Percentiles rank a stretch among this genome's conserved stretches.
Conservation (phyloP, 2,113 vertebrate species). For the Pelusios castaneus region DNA sequence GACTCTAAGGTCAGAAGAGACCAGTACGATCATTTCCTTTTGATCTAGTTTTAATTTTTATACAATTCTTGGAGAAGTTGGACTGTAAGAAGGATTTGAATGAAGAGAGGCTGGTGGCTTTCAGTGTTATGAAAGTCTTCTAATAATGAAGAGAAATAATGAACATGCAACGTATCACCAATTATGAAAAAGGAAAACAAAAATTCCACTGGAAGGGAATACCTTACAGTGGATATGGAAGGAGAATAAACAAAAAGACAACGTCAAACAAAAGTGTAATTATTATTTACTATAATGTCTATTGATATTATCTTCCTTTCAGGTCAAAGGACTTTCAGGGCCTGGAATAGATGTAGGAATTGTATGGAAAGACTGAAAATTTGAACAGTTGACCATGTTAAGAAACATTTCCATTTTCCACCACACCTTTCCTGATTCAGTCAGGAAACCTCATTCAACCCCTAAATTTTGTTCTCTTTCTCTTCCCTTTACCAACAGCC, state of each 20-base stretch:
- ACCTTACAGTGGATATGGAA: background rate
- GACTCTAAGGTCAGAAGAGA: too few species aligned
- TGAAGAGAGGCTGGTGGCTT: background rate
- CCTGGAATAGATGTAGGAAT: background rate
- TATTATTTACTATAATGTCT: background rate
- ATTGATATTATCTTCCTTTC: background rate
- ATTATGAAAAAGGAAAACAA: background rate
- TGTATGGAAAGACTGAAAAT: background rate
- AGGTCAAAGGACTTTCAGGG: background rate
- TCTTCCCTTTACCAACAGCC: background rate
- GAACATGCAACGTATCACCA: accelerated
- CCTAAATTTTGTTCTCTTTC: accelerated
- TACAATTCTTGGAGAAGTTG: background rate
- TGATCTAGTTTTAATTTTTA: background rate
- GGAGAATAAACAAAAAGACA: background rate
- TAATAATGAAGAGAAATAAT: background rate
- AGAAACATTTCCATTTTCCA: background rate
- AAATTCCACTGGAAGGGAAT: background rate
- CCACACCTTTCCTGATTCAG: background rate
- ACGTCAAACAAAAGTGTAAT: background rate
- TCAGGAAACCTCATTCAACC: background rate
- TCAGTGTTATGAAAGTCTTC: background rate
- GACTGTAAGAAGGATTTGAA: background rate
- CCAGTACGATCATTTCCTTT: too few species aligned
- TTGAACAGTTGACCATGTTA: background rate